Percentiles rank a stretch among this genome's conserved stretches.
phyloP scores from a whole-genome alignment of 2,797 vertebrate genomes.

The Cheracebus regulus region DNA sequence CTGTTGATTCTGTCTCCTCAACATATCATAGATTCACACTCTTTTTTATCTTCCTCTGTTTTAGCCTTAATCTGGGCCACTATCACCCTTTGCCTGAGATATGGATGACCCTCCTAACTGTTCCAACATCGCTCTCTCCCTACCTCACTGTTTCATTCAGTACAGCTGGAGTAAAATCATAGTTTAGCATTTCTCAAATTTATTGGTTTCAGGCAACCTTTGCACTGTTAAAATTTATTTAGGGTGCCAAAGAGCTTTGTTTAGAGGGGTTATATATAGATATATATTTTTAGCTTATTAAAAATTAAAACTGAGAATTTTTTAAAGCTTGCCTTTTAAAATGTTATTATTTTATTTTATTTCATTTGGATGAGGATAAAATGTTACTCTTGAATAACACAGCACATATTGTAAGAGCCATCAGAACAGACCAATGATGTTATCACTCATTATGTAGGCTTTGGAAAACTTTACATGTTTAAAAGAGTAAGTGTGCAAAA shows the following conservation, averaged over 20 bases:
- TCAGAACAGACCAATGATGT: not conserved
- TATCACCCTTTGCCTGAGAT: not conserved
- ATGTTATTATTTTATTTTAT: not conserved
- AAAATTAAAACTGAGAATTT: not conserved
- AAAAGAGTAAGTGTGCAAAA: not conserved
- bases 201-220: not conserved
- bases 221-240: not conserved
- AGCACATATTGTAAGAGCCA: not conserved
- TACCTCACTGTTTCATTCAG: not conserved
- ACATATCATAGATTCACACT: not conserved
- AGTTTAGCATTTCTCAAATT: not conserved
- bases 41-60: not conserved
- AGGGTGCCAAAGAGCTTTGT: not conserved
- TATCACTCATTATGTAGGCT: not conserved
- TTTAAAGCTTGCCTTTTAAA: not conserved
- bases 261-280: not conserved
- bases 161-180: not conserved
- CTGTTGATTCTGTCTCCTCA: not conserved
- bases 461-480: not conserved
- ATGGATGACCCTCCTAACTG: not conserved
- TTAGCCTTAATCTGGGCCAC: not conserved
- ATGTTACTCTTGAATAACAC: not conserved
- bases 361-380: not conserved
- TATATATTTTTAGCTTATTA: not conserved
- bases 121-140: not conserved